A percentile compares a stretch with the other conserved stretches of the same genome.
These are phyloP conservation scores for Neopipo cinnamomea DNA, from an alignment of 2,113 vertebrate species.

Conservation along the genomic window DNA sequence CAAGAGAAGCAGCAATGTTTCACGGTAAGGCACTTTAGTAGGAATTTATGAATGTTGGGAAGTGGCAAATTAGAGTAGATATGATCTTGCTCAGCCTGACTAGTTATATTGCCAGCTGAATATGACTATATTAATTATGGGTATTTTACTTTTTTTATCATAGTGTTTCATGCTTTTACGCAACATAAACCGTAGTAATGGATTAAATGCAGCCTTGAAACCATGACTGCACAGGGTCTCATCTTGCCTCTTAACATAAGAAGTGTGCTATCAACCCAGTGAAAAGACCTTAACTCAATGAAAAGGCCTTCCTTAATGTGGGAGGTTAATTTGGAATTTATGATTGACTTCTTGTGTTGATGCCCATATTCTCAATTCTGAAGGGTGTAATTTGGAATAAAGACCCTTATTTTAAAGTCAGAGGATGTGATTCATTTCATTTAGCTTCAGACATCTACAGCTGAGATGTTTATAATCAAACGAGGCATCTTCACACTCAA, in stretches of 20 bases:
- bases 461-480: constrained; percentile 59
- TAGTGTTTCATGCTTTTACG: background rate
- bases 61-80: constrained; percentile 42
- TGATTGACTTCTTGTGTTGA: constrained; percentile 39
- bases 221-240: background rate
- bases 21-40: constrained; percentile 14
- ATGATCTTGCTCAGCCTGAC: constrained; percentile 10
- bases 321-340: constrained; percentile 58
- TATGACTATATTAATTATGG: constrained; percentile 45
- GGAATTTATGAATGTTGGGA: constrained; percentile 37
- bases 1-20: constrained; percentile 28
- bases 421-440: constrained; percentile 48
- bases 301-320: background rate
- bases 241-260: constrained; percentile 35
- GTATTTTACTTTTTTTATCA: constrained; percentile 33
- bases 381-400: constrained; percentile 60
- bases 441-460: constrained; percentile 45
- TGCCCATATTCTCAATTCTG: constrained; percentile 42
- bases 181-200: constrained; percentile 48
- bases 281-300: constrained; percentile 32
- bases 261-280: constrained; percentile 19
- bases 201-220: constrained; percentile 49
- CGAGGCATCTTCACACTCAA: constrained; percentile 18
- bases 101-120: constrained; percentile 21
- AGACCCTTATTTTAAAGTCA: constrained; percentile 50